A percentile compares a stretch with the other conserved stretches of the same genome.
phyloP scores from a whole-genome alignment of 2,797 vertebrate species.

The Aplochiton taeniatus region DNA sequence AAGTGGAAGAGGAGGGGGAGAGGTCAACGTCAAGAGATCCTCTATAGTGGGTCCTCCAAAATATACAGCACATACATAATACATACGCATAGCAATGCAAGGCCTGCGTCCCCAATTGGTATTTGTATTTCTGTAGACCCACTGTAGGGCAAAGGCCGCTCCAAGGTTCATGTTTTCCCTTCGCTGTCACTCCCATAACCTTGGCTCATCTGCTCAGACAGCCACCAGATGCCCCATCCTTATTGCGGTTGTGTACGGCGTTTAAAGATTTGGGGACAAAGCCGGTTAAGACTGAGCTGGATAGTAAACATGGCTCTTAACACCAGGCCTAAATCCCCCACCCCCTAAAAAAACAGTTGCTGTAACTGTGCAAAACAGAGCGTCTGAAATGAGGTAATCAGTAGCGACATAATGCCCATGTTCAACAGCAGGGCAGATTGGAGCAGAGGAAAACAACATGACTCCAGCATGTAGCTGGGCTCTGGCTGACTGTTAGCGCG shows the following conservation, averaged over 20 bases:
- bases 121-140: no score
- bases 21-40: background rate
- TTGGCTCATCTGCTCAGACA: no score
- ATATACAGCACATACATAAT: background rate
- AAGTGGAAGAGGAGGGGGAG: background rate
- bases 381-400: conserved; percentile 59
- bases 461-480: conserved; percentile 9
- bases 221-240: background rate
- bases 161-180: no score
- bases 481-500: background rate
- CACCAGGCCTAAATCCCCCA: conserved; percentile 61
- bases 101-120: background rate
- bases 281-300: conserved; percentile 59
- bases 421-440: conserved; percentile 59
- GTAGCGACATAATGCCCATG: conserved; percentile 62
- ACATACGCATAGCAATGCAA: background rate
- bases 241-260: background rate
- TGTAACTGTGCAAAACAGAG: conserved; percentile 58
- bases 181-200: no score
- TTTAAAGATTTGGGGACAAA: conserved; percentile 69
- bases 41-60: background rate
- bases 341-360: conserved; percentile 54
- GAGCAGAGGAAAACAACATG: conserved; percentile 17
- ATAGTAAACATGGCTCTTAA: conserved; percentile 72
- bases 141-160: no score